Evolutionary conservation across 2,888 invertebrate genomes (phyloP).

Genomic region (Drosophila mayaguana): DNA sequence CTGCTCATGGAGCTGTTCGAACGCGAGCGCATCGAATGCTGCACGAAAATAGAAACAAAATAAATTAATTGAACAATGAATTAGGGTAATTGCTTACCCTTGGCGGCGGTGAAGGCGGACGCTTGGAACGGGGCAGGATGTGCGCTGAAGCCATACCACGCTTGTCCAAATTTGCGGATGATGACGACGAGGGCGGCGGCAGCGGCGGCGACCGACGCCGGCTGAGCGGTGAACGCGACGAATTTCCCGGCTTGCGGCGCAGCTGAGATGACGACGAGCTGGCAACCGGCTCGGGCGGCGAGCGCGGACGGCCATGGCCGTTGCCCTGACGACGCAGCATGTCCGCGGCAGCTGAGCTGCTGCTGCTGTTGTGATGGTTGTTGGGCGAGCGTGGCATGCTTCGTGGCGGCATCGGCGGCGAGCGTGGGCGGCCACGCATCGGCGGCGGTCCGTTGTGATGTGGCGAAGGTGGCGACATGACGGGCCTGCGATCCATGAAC

Average conservation of each 20-base stretch:
- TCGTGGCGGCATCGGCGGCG: conserved; percentile 76
- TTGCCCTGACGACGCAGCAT: conserved; percentile 75
- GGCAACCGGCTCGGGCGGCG: conserved; percentile 82
- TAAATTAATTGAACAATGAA: background rate
- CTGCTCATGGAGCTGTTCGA: conserved; percentile 92
- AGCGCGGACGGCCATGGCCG: conserved; percentile 81
- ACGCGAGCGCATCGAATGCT: conserved; percentile 87
- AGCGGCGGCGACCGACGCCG: conserved; percentile 77
- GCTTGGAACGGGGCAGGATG: conserved; percentile 84
- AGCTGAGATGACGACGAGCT: conserved; percentile 63
- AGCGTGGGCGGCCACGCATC: conserved; percentile 80
- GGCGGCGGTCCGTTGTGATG: conserved; percentile 62
- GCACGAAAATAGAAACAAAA: background rate
- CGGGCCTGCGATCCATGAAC: conserved; percentile 81
- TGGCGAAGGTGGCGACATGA: conserved; percentile 83
- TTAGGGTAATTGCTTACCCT: conserved; percentile 73
- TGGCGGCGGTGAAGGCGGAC: conserved; percentile 85
- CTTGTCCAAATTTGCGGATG: conserved; percentile 59
- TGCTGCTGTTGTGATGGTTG: conserved; percentile 31
- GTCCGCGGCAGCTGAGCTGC: conserved; percentile 46
- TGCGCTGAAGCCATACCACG: conserved; percentile 70
- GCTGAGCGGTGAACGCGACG: conserved; percentile 83
- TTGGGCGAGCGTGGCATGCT: conserved; percentile 83
- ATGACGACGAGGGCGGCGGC: conserved; percentile 76
- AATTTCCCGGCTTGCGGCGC: conserved; percentile 78